Base-by-base conservation (phyloP, 2,797 vertebrate species). In the Xiphophorus birchmanni region DNA sequence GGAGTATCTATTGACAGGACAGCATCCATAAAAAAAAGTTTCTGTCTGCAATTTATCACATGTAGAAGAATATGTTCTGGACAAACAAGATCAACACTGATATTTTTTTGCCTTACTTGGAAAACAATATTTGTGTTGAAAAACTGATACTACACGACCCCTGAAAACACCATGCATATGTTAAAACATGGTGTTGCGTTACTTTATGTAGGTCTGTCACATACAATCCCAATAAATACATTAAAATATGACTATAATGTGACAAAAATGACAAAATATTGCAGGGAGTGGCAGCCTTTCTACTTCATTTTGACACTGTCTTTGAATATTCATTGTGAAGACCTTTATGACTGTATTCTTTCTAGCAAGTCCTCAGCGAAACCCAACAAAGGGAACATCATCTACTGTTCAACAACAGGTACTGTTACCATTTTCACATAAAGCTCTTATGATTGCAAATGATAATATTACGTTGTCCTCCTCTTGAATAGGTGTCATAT, bases 391-490 rank as follows among this genome's bases (percentile, higher is more conserved):
- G 63, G 92, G 76, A 35, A 54, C 79, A 13, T 45, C 89, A 18
- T n/a, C 87, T 63, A 45, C 86, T 35, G 80, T 80, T 63, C 91
- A 91, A 45, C 88, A 88, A 81, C 94, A 95, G 95, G 95, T 96
- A 86, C 37, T 69, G 1, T 5, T 37, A 4, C 21, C 40, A 78
- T 47, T 54, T 12, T 44, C 18, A 13, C 10, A 42, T 29, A 8
- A 21, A 11, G 3, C 58, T 17, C 1, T 77, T 23, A 5, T 44
- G 3, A 79, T 77, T 45, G 3, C 0, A 17, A 35, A 26, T 3
- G 0, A 21, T 52, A 17, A 10, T n/a, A 1, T 63, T 73, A 71
- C 71, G 79, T 23, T 13, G 1, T 6, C 76, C 18, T 9, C 80
- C 21, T 78, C 75, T 15, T 84, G 23, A 84, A 74, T 79, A 95